Base-by-base conservation (phyloP, 2,888 invertebrate genomes). In the Sarcophaga carnaria region DNA sequence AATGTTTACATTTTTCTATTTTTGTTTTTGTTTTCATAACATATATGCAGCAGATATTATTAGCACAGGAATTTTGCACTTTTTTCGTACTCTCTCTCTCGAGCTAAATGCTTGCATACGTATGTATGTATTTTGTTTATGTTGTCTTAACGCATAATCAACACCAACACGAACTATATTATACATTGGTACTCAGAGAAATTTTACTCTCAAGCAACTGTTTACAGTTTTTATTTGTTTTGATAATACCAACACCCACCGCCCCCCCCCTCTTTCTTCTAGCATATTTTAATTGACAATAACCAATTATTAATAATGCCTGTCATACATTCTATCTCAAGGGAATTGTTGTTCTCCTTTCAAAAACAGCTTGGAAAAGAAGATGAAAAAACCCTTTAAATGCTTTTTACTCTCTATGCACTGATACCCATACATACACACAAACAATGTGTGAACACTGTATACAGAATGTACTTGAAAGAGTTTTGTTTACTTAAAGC, bases 401-500 rank as follows among this genome's bases (percentile, higher is more conserved):
- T 49, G 49, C 49, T 49, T 49, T 49, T 49, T 49, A 49, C 49
- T 49, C 49, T 49, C 49, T 12, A 12, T 10, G 11, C 49, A 49
- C 11, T 49, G 49, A 37, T 10, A 37, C 37, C 10, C 37, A 37
- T 6, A 37, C 37, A 37, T 2, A 37, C 0, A 37, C 37, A 37
- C 0, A 37, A 8, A 37, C 10, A 37, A 54, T 54, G 17, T 17
- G 54, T 54, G 54, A 14, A 54, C 17, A 17, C 37, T 66, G 64
- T 80, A 17, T 64, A 37, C 45, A 45, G 64, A 79, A 79, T 69
- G 75, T 70, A 69, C 74, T 74, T 74, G 14, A 54, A 37, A 47
- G 59, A 70, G 59, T 60, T 80, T 80, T 85, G 71, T 85, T 76
- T 80, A 76, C 76, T 62, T 76, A 71, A 71, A 76, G 66, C 27